Evolutionary conservation across 53 echinoderm and acorn worm genomes (phyloP).

Genomic region (Holothuria leucospilota): DNA sequence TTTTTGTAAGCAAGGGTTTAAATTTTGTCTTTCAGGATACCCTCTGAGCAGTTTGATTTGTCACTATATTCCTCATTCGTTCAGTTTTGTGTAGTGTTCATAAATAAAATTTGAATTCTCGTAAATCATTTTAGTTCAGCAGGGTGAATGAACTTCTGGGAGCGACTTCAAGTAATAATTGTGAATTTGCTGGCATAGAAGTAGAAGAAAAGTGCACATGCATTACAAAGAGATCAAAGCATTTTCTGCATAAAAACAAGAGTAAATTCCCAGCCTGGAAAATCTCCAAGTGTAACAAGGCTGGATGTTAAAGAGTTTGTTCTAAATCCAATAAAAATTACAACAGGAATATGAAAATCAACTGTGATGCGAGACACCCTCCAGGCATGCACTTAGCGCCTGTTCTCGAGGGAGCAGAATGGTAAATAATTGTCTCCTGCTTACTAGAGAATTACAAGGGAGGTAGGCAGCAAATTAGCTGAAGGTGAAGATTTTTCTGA

Average conservation of each 20-base stretch:
- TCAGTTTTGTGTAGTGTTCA: background rate
- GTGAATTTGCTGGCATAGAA: background rate
- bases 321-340: constrained; percentile 38
- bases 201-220: constrained; percentile 18
- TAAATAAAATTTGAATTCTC: background rate
- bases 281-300: constrained; percentile 23
- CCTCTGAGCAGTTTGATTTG: too few species aligned
- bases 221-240: constrained; percentile 38
- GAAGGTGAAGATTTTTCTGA: constrained; percentile 20
- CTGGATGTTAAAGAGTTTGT: background rate
- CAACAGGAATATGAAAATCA: constrained; percentile 10
- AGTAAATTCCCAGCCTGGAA: constrained; percentile 26
- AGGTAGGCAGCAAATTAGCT: constrained; percentile 10
- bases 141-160: constrained; percentile 29
- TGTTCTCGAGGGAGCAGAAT: constrained; percentile 14
- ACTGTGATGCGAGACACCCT: background rate
- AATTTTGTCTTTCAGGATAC: too few species aligned
- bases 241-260: constrained; percentile 29
- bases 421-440: constrained; percentile 37
- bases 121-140: background rate
- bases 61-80: background rate
- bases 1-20: too few species aligned
- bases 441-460: constrained; percentile 27
- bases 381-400: constrained; percentile 29
- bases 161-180: background rate